These are phyloP conservation scores for Bagarius yarrelli DNA, from an alignment of 2,113 vertebrate species.

Conservation along the genomic window DNA sequence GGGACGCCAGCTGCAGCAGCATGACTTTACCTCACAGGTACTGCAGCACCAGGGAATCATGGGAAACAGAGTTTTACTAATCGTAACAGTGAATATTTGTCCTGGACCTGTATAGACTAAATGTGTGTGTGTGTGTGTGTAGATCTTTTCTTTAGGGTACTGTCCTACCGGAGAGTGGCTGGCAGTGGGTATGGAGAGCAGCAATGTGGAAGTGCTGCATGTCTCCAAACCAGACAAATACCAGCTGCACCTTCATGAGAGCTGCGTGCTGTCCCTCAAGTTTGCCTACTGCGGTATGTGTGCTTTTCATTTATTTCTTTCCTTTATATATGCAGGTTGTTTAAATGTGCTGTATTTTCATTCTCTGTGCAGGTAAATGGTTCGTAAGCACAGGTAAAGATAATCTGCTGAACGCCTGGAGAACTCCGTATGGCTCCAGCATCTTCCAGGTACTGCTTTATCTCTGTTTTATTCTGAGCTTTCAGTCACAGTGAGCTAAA, in stretches of 20 bases:
- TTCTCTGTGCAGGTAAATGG: slow-evolving; percentile 82
- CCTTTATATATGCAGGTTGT: neutral
- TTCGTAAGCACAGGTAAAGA: slow-evolving; percentile 98
- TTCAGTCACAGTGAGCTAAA: neutral
- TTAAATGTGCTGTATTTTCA: neutral
- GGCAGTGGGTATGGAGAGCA: slow-evolving; percentile 94
- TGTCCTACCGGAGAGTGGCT: slow-evolving; percentile 95
- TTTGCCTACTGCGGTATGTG: slow-evolving; percentile 91
- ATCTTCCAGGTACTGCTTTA: slow-evolving; percentile 88
- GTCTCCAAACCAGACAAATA: slow-evolving; percentile 93
- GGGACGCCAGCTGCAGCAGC: slow-evolving; percentile 95
- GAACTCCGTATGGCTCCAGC: slow-evolving; percentile 97
- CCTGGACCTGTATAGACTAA: neutral
- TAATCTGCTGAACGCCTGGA: slow-evolving; percentile 97
- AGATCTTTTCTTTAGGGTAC: slow-evolving; percentile 95
- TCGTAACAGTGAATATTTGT: neutral
- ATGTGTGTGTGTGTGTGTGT: neutral
- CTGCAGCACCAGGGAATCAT: slow-evolving; percentile 10
- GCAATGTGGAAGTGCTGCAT: slow-evolving; percentile 92
- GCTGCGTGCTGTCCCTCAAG: slow-evolving; percentile 97
- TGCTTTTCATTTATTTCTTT: neutral
- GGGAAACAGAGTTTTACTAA: neutral
- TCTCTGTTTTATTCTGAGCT: neutral
- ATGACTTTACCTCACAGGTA: slow-evolving; percentile 98
- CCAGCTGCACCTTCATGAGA: slow-evolving; percentile 96